phyloP scores from a whole-genome alignment of 2,113 vertebrate species.

The Amblyornis subalaris region DNA sequence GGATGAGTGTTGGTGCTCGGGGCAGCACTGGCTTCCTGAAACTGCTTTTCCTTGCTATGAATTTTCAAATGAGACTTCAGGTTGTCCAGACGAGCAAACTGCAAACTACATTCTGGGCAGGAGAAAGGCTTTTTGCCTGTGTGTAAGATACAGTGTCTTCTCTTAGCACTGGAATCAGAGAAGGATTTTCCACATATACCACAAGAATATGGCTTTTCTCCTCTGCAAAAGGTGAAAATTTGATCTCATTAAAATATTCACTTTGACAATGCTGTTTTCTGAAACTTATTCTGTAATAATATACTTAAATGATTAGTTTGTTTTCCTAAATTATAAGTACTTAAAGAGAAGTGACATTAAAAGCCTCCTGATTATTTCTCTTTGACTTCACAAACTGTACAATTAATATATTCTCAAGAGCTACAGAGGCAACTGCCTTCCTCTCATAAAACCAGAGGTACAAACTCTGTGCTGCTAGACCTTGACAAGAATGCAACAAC shows the following conservation, averaged over 20 bases:
- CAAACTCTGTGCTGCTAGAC: neutral
- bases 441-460: neutral
- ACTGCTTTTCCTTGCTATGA: conserved; percentile 85
- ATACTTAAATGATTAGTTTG: neutral
- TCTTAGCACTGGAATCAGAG: conserved; percentile 90
- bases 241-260: neutral
- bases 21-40: neutral
- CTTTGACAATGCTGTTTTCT: neutral
- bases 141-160: conserved; percentile 90
- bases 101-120: conserved; percentile 85
- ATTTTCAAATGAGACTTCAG: conserved; percentile 89
- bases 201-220: conserved; percentile 93
- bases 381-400: neutral
- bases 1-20: neutral
- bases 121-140: conserved; percentile 91
- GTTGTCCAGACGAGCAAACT: conserved; percentile 93
- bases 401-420: neutral
- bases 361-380: neutral
- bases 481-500: neutral
- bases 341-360: neutral
- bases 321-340: neutral
- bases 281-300: neutral
- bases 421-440: neutral
- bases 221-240: conserved; percentile 71
- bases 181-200: conserved; percentile 88